Conservation (phyloP, 1,140 invertebrate species). For the Lordiphosa mommai region DNA sequence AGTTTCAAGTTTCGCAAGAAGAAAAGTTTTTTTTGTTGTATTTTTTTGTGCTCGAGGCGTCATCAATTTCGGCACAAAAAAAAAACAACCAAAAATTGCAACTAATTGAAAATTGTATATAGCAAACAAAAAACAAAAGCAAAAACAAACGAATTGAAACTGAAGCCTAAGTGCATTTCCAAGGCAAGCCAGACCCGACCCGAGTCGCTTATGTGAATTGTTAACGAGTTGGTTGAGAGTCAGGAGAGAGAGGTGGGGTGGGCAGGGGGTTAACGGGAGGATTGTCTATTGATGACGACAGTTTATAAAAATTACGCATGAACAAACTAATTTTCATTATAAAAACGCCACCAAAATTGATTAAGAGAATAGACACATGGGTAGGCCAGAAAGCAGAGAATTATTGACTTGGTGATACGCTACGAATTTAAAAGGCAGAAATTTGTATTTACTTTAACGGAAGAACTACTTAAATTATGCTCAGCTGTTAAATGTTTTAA, state of each 20-base stretch:
- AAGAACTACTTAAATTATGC: no score
- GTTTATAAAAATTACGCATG: conserved; percentile 74
- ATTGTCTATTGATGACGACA: conserved; percentile 60
- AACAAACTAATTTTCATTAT: conserved; percentile 68
- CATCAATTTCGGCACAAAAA: conserved; percentile 57
- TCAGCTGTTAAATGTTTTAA: no score
- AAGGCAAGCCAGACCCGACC: conserved; percentile 51
- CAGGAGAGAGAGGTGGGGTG: conserved; percentile 5
- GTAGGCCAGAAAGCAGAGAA: no score
- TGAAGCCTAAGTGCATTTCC: conserved; percentile 73
- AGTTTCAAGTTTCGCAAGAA: conserved; percentile 32
- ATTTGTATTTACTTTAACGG: no score
- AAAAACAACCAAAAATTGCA: conserved; percentile 41
- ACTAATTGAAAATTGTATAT: conserved; percentile 65
- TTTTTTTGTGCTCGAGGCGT: conserved; percentile 20
- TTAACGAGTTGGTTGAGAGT: conserved; percentile 41
- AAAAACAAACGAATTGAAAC: conserved; percentile 13
- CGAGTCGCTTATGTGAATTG: conserved; percentile 32
- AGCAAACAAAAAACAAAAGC: conserved; percentile 35
- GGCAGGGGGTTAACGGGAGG: neutral
- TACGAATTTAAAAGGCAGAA: no score
- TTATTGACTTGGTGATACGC: no score
- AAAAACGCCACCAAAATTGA: conserved; percentile 27
- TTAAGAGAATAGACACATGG: no score
- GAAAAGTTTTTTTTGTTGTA: conserved; percentile 16